A percentile compares a stretch with the other conserved stretches of the same genome.
phyloP scores from a whole-genome alignment of 2,888 invertebrate genomes.

The Heliconius sara region DNA sequence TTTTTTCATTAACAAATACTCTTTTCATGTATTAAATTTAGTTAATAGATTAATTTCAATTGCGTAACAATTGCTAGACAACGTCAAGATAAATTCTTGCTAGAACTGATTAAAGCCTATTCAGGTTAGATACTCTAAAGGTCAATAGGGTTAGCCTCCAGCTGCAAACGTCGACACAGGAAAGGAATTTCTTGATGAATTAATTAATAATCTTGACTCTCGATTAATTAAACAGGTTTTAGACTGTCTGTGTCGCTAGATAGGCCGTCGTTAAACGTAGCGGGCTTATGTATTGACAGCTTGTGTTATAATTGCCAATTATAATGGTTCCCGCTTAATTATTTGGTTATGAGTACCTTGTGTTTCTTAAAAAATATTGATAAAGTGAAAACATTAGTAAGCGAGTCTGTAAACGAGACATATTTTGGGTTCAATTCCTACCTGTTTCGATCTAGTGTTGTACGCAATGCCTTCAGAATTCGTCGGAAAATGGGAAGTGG shows the following conservation, averaged over 20 bases:
- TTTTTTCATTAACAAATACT: too few species aligned
- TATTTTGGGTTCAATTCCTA: too few species aligned
- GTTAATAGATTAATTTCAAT: background rate
- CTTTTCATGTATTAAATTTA: too few species aligned
- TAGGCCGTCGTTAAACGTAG: slow-evolving; percentile 31
- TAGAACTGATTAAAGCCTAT: slow-evolving; percentile 18
- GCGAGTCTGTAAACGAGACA: too few species aligned
- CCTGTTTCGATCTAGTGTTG: too few species aligned
- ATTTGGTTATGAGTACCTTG: too few species aligned
- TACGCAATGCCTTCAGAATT: too few species aligned
- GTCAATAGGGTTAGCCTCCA: slow-evolving; percentile 18
- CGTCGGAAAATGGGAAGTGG: too few species aligned
- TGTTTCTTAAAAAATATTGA: background rate
- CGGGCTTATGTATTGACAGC: slow-evolving; percentile 23
- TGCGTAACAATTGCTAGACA: background rate
- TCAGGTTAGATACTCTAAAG: slow-evolving; percentile 23
- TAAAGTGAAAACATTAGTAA: background rate
- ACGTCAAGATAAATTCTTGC: slow-evolving; percentile 6
- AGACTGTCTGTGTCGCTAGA: slow-evolving; percentile 57
- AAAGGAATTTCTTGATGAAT: slow-evolving; percentile 29
- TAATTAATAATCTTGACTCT: slow-evolving; percentile 64
- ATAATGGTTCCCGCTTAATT: background rate
- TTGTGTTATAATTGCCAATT: slow-evolving; percentile 19
- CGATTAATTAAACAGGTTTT: slow-evolving; percentile 62
- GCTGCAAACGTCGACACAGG: slow-evolving; percentile 28